Conservation (phyloP, 2,797 vertebrate genomes). For the Astyanax mexicanus region DNA sequence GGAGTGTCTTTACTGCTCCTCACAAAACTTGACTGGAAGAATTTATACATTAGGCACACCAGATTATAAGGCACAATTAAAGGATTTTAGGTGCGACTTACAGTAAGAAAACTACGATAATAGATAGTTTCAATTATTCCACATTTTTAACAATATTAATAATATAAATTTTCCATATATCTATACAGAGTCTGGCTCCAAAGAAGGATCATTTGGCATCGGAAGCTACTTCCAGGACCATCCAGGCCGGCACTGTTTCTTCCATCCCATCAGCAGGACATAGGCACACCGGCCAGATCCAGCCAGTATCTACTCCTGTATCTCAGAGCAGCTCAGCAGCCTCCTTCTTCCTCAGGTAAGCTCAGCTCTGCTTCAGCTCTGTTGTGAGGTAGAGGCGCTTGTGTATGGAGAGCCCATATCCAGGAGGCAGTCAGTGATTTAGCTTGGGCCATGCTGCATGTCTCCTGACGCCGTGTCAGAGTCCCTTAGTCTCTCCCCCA, state of each 20-base stretch:
- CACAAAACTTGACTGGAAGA: too few species aligned
- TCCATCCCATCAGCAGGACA: constrained; percentile 39
- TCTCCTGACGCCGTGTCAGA: neutral
- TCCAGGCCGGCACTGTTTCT: constrained; percentile 50
- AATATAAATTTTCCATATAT: neutral
- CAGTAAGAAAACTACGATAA: too few species aligned
- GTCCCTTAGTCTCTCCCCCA: constrained; percentile 25
- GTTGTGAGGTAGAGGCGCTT: neutral
- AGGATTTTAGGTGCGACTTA: too few species aligned
- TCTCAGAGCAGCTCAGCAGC: constrained; percentile 58
- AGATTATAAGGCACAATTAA: too few species aligned
- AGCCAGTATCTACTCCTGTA: neutral
- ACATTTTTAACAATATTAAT: neutral
- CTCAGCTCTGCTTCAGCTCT: neutral
- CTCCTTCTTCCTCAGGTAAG: constrained; percentile 74
- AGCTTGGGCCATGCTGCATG: neutral
- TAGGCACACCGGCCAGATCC: constrained; percentile 4
- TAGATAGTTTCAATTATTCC: too few species aligned
- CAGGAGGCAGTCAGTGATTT: constrained; percentile 7
- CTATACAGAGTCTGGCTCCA: constrained; percentile 2
- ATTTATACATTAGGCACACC: too few species aligned
- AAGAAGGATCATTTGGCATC: constrained; percentile 26
- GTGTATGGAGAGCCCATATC: neutral
- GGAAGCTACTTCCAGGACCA: constrained; percentile 20
- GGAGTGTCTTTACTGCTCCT: too few species aligned